These are phyloP conservation scores for Anodontia alba DNA, from an alignment of 2,888 invertebrate genomes.

Conservation along the genomic window DNA sequence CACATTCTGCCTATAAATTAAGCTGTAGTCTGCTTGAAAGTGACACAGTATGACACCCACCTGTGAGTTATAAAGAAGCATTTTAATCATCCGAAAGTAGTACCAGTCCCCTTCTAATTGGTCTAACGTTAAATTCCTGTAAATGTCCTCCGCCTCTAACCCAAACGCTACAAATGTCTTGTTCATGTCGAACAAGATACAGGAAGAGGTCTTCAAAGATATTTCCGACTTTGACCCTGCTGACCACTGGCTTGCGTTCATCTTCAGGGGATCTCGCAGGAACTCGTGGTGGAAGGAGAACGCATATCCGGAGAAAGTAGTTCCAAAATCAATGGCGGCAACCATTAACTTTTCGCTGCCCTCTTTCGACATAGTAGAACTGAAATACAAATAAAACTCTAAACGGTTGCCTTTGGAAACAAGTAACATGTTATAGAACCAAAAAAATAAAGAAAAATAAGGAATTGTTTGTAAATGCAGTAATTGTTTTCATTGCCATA, in stretches of 20 bases:
- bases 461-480: too few species aligned
- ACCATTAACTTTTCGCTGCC: constrained; percentile 17
- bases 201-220: constrained; percentile 49
- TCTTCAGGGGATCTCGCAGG: constrained; percentile 32
- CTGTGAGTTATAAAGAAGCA: constrained; percentile 36
- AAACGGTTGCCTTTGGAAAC: too few species aligned
- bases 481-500: too few species aligned
- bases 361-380: neutral
- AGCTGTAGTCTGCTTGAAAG: too few species aligned
- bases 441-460: too few species aligned
- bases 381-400: too few species aligned
- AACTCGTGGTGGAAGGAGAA: constrained; percentile 48
- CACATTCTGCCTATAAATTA: too few species aligned
- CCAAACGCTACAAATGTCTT: constrained; percentile 45
- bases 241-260: constrained; percentile 36
- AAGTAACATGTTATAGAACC: too few species aligned
- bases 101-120: constrained; percentile 37
- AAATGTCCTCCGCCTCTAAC: constrained; percentile 50
- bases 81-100: constrained; percentile 48
- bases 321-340: constrained; percentile 52
- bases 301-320: constrained; percentile 50
- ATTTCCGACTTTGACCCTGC: constrained; percentile 28
- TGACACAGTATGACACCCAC: too few species aligned
- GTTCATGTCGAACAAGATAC: constrained; percentile 36
- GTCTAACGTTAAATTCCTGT: constrained; percentile 34